Percentiles rank a stretch among this genome's conserved stretches.
These are phyloP conservation scores for Maniola hyperantus DNA, from an alignment of 2,888 invertebrate species.

Conservation along the genomic window DNA sequence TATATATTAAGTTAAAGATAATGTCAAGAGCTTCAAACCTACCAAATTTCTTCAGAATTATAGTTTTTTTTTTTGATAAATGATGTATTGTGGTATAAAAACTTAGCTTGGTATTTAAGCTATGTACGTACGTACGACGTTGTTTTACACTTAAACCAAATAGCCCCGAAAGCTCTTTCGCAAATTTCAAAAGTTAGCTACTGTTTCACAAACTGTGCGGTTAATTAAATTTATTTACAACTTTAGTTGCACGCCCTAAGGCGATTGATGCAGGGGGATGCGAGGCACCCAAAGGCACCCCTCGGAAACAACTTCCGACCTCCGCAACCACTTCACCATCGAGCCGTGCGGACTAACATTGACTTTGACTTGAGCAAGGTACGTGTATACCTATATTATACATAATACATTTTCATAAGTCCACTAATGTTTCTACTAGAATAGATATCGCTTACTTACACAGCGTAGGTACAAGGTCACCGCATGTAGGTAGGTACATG, in stretches of 20 bases:
- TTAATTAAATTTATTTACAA: conserved; percentile 50
- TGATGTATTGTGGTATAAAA: background rate
- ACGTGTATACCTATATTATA: conserved; percentile 27
- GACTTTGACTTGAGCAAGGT: conserved; percentile 94
- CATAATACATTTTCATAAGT: conserved; percentile 2
- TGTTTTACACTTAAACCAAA: conserved; percentile 11
- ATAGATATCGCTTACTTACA: too few species aligned
- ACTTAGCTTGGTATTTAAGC: background rate
- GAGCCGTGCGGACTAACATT: conserved; percentile 97
- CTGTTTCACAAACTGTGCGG: conserved; percentile 44
- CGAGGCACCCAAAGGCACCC: conserved; percentile 92
- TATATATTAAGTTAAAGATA: too few species aligned
- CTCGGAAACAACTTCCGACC: conserved; percentile 98
- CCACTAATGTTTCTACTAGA: background rate
- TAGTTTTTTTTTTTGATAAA: background rate
- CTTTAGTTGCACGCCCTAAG: conserved; percentile 90
- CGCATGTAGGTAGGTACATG: too few species aligned
- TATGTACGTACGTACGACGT: background rate
- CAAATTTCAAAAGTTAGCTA: conserved; percentile 41
- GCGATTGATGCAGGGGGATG: conserved; percentile 94
- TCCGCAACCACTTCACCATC: conserved; percentile 95
- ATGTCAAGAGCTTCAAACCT: too few species aligned
- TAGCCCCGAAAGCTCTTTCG: conserved; percentile 27
- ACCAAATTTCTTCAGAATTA: background rate
- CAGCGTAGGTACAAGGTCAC: too few species aligned